These are phyloP conservation scores for Polyodon spathula DNA, from an alignment of 2,113 vertebrate genomes.

Conservation along the genomic window DNA sequence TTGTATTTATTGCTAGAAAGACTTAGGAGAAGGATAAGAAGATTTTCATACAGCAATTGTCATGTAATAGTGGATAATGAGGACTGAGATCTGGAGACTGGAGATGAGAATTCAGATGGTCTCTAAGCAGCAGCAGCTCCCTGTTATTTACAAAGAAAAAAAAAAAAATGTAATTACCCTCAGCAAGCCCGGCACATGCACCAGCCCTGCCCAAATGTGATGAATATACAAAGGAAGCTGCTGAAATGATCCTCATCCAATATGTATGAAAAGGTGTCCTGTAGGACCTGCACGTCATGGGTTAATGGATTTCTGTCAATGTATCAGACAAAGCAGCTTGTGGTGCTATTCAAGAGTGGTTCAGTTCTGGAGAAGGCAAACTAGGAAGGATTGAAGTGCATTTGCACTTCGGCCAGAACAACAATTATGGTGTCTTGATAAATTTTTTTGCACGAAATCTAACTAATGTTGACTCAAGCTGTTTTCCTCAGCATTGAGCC, in stretches of 20 bases:
- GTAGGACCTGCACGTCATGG: background rate
- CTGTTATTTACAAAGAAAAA: background rate
- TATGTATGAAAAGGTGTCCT: background rate
- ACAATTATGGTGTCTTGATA: no score
- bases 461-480: no score
- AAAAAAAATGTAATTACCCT: background rate
- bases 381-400: background rate
- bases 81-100: background rate
- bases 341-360: background rate
- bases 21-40: background rate
- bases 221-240: background rate
- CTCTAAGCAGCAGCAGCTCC: background rate
- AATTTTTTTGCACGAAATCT: no score
- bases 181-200: background rate
- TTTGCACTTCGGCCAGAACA: background rate
- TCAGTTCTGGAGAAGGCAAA: background rate
- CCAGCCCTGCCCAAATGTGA: background rate
- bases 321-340: background rate
- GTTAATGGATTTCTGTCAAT: conserved; percentile 5
- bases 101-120: background rate
- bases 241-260: background rate
- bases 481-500: no score
- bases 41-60: background rate
- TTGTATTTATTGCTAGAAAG: no score
- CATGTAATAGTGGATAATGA: background rate